Base-by-base conservation (phyloP, 2,888 invertebrate genomes). In the Hydrotaea cyrtoneurina region DNA sequence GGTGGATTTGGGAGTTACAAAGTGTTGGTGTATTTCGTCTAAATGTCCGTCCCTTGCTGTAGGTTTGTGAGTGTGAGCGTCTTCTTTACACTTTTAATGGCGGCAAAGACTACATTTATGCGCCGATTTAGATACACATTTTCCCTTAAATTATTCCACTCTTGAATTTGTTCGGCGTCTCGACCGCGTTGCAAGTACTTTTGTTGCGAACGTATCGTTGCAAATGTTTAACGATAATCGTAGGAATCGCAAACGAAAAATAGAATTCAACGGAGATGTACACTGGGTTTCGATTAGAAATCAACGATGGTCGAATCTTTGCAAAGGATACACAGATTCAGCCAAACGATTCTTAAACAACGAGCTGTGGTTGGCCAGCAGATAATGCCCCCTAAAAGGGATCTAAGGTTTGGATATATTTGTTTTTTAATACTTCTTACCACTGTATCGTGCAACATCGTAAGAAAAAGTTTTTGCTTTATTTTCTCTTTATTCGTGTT, bases 31-130 rank as follows among this genome's bases (percentile, higher is more conserved):
- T 39, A 39, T 10, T 39, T 11, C 39, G 39, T 36, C 36, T 36
- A 8, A 36, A 39, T 39, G 8, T 39, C 39, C 13, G 3, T 13
- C 39, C 8, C 1, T 39, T 39, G 1, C 39, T 39, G 8, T 13
- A 7, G 3, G 31, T 36, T 36, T 36, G 64, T 36, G 31, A 8
- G 17, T 36, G 36, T 13, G 36, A 64, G 76, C 23, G 36, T 17
- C 10, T 71, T 75, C 36, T 26, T 62, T 71, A 50, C 46, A 53
- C 62, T 26, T n/a, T 75, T 78, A 75, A 75, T 82, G 75, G 82
- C 75, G 78, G 82, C 71, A 82, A 83, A 83, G 75, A 76, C 64
- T 78, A 78, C 75, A 75, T 78, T 82, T 82, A 78, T 82, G 78
- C 78, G 75, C 71, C 75, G 80, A 75, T 80, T 80, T 75, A 71